Evolutionary conservation across 2,797 vertebrate genomes (phyloP), one percentile per base, ranked within the genome.

Genomic region (Periparus ater): DNA sequence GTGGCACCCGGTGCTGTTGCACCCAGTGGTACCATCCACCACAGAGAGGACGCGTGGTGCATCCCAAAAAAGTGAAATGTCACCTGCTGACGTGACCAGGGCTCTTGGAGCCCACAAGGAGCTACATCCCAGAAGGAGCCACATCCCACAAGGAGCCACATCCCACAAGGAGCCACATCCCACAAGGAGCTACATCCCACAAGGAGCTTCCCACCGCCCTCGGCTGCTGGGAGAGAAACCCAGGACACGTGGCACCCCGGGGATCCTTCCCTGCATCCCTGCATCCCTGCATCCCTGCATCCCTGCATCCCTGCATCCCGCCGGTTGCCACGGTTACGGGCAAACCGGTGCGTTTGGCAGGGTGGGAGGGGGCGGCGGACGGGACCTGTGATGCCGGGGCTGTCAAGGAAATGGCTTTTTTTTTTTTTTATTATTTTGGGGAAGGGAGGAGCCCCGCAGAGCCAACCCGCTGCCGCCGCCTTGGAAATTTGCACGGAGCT

Each of bases 291-390:
- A 40, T 53, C 66, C 66, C 65, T 22, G 15, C 67, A 71, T 62
- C 7, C 3, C 58, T 60, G 10, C 57, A 61, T 75, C 29, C 57
- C 74, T 47, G 51, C 61, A 55, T 79, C 62, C 62, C 6, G 14
- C 79, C 10, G 85, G 94, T 96, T 96, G 92, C 94, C 48, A 94
- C 19, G 83, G 96, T 96, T 88, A 91, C 93, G 17, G 91, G 81
- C 48, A 61, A 88, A 77, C 60, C 17, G 0, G 50, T 53, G 84
- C 13, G 0, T 79, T 85, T n/a, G 42, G 73, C 51, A 34, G 91
- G 55, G 60, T 29, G 85, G 86, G 88, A 90, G 47, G 40, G 70
- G 73, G 60, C 10, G 45, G 78, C 0, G 5, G 81, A 25, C 50
- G 34, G 75, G 85, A 54, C 61, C 61, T 1, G 7, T n/a, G 36